Evolutionary conservation across 2,888 invertebrate species (phyloP), one percentile per base, ranked within the genome.

Genomic region (Toxonevra muliebris): DNA sequence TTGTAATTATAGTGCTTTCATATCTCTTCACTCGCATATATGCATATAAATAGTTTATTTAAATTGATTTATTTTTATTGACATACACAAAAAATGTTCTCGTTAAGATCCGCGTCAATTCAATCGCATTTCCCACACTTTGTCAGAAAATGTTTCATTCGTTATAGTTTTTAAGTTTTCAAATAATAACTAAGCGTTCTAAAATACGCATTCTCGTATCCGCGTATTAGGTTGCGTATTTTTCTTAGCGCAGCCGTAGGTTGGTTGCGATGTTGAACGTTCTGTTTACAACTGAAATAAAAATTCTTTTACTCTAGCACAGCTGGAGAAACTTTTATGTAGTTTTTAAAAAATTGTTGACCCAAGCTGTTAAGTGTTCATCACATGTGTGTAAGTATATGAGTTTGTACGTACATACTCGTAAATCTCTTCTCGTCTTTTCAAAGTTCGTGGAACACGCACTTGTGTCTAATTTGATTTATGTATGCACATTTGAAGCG

Each of bases 41-140:
- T 30, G 30, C 2, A 4, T 30, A 7, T 30, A 30, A 4, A 30
- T 40, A 60, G 45, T 43, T 59, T 59, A 43, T 68, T 71, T 73
- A 65, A 78, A 78, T 77, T 78, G 75, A 78, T 77, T 78, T 78
- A 75, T 78, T 77, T 76, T 76, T 71, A 62, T 70, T 19, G 43
- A 53, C 55, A 55, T n/a, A 48, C 15, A 48, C 19, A 19, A 17
- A 48, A 20, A 19, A 13, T 30, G 2, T 30, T 4, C 7, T 30
- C 30, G 30, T 7, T 7, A 30, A 30, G 30, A 2, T 30, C 30
- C 30, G 30, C 30, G 8, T 41, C 55, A n/a, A n/a, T 43, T 54
- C 13, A 9, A 50, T 65, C 1, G 13, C 66, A 52, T 57, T 70
- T 58, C 52, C 48, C 61, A 59, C 58, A 42, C 13, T 19, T 60